Conservation (phyloP, 2,888 invertebrate species). For the Amblyjoppa proteus region DNA sequence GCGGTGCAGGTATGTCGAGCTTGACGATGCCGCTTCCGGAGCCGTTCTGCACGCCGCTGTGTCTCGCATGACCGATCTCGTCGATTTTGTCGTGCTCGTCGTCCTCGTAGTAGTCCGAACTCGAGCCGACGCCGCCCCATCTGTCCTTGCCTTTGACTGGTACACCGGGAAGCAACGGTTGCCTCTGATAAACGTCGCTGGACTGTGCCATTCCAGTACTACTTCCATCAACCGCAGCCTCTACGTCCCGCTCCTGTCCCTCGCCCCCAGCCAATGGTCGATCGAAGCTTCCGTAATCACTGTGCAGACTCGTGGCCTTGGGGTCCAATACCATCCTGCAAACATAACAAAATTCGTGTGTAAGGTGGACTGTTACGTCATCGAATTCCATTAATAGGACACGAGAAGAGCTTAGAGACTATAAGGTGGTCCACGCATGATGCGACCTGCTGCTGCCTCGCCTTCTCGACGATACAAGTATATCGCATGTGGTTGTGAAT, state of each 20-base stretch:
- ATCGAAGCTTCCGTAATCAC: slow-evolving; percentile 88
- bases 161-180: slow-evolving; percentile 86
- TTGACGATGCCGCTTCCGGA: slow-evolving; percentile 86
- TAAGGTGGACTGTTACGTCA: slow-evolving; percentile 20
- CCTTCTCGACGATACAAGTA: background rate
- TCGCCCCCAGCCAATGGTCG: slow-evolving; percentile 82
- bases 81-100: slow-evolving; percentile 86
- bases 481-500: background rate
- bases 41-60: slow-evolving; percentile 81
- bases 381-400: slow-evolving; percentile 10
- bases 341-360: slow-evolving; percentile 65
- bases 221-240: slow-evolving; percentile 84
- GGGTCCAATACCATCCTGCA: slow-evolving; percentile 89
- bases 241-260: slow-evolving; percentile 83
- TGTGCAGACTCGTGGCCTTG: slow-evolving; percentile 86
- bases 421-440: slow-evolving; percentile 21
- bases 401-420: background rate
- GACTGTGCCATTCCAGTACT: slow-evolving; percentile 84
- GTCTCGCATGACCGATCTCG: slow-evolving; percentile 79
- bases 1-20: slow-evolving; percentile 89
- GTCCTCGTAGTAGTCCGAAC: slow-evolving; percentile 85
- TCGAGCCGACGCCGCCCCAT: slow-evolving; percentile 84
- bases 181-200: slow-evolving; percentile 87
- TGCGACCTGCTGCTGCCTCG: background rate
- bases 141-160: slow-evolving; percentile 85